phyloP scores from a whole-genome alignment of 2,113 vertebrate genomes.

The Ceuthmochares aereus region DNA sequence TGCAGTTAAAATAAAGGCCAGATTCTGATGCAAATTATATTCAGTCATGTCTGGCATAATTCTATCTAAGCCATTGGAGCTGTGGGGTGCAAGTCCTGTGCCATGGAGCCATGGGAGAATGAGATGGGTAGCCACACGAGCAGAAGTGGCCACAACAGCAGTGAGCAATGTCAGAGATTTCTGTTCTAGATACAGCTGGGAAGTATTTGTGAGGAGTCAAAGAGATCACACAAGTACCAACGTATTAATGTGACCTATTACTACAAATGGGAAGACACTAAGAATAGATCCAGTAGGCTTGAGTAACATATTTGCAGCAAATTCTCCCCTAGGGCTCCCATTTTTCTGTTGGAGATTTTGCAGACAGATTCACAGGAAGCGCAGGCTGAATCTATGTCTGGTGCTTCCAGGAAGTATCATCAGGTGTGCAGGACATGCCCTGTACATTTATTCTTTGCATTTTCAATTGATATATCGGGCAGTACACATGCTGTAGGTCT shows the following conservation, averaged over 20 bases:
- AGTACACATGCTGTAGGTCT: background rate
- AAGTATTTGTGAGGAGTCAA: background rate
- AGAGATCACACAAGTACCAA: background rate
- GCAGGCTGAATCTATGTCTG: background rate
- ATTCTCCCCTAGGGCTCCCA: background rate
- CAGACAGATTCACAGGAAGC: background rate
- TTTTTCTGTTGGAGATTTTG: background rate
- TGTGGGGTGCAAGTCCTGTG: background rate
- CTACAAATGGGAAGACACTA: background rate
- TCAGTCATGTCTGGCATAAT: background rate
- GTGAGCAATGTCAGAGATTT: background rate
- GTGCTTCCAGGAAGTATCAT: background rate
- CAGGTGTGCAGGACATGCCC: background rate
- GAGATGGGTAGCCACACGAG: background rate
- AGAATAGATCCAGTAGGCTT: background rate
- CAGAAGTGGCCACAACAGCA: background rate
- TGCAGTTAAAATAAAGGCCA: background rate
- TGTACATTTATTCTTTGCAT: background rate
- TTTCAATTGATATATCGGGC: background rate
- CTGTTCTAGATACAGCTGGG: background rate
- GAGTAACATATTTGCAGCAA: background rate
- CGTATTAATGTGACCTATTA: background rate
- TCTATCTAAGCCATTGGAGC: background rate
- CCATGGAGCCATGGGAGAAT: background rate
- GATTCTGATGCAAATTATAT: background rate